Percentiles rank a stretch among this genome's conserved stretches.
Conservation (phyloP, 2,797 vertebrate species). For the Ambastaia sidthimunki region DNA sequence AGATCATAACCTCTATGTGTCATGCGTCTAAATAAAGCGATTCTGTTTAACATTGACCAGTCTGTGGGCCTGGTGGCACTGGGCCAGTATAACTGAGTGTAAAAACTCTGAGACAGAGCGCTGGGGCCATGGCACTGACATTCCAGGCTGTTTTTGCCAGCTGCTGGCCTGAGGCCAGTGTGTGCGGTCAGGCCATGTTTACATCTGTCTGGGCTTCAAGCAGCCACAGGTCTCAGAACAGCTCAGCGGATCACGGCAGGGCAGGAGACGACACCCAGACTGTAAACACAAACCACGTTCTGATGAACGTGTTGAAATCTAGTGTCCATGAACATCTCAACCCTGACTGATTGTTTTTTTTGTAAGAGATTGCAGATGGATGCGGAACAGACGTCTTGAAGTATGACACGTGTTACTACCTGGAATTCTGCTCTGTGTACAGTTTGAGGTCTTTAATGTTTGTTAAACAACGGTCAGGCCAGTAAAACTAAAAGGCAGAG, state of each 20-base stretch:
- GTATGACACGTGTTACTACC: conserved; percentile 1
- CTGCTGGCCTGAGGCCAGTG: conserved; percentile 69
- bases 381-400: conserved; percentile 10
- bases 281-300: conserved; percentile 52
- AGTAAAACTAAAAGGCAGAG: neutral
- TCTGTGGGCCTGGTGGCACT: conserved; percentile 34
- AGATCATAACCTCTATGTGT: conserved; percentile 33
- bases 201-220: conserved; percentile 79
- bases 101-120: conserved; percentile 53
- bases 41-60: conserved; percentile 29
- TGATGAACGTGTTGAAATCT: conserved; percentile 57
- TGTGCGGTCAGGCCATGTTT: conserved; percentile 80
- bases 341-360: conserved; percentile 16
- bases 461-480: conserved; percentile 18
- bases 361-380: conserved; percentile 7
- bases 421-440: conserved; percentile 11
- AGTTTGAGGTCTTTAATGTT: neutral
- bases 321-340: conserved; percentile 3
- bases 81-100: conserved; percentile 26
- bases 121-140: conserved; percentile 53
- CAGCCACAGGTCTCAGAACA: conserved; percentile 48
- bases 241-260: conserved; percentile 22
- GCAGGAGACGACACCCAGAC: conserved; percentile 41
- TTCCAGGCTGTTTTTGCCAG: conserved; percentile 56
- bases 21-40: conserved; percentile 45